These are phyloP conservation scores for Spondyliosoma cantharus DNA, from an alignment of 2,797 vertebrate genomes.

Conservation along the genomic window DNA sequence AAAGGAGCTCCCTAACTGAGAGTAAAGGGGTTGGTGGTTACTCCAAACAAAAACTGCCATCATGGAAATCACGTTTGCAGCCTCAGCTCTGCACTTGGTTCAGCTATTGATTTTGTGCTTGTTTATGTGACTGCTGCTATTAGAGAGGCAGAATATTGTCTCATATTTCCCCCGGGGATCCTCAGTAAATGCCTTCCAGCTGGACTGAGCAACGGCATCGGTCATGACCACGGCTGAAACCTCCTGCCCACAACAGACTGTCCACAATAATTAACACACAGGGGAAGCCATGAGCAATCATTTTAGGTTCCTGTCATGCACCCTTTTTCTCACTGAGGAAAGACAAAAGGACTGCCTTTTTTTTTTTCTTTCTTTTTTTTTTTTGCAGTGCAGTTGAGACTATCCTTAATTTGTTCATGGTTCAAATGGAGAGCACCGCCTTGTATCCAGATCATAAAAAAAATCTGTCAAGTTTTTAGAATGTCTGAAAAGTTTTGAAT, in stretches of 20 bases:
- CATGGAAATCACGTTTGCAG: constrained; percentile 56
- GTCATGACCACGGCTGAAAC: constrained; percentile 63
- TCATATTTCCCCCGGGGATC: constrained; percentile 72
- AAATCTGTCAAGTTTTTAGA: constrained; percentile 4
- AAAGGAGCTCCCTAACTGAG: constrained; percentile 21
- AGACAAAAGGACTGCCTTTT: constrained; percentile 9
- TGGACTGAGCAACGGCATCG: constrained; percentile 70
- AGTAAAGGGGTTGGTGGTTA: constrained; percentile 39
- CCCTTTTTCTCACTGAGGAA: constrained; percentile 31
- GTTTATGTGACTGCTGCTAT: constrained; percentile 76
- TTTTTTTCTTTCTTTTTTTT: neutral
- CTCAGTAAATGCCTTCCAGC: constrained; percentile 77
- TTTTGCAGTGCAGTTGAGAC: neutral
- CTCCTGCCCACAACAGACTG: constrained; percentile 71
- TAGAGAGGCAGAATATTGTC: constrained; percentile 75
- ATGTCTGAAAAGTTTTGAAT: constrained; percentile 42
- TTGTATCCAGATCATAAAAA: constrained; percentile 19
- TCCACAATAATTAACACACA: constrained; percentile 78
- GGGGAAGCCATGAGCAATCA: constrained; percentile 60
- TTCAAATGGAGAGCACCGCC: constrained; percentile 4
- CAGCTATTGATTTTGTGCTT: constrained; percentile 77
- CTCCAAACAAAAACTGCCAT: constrained; percentile 17
- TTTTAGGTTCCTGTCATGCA: constrained; percentile 51
- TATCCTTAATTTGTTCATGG: neutral
- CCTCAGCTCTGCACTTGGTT: constrained; percentile 51